Conservation (phyloP, 2,888 invertebrate species). For the Calameuta idolon region DNA sequence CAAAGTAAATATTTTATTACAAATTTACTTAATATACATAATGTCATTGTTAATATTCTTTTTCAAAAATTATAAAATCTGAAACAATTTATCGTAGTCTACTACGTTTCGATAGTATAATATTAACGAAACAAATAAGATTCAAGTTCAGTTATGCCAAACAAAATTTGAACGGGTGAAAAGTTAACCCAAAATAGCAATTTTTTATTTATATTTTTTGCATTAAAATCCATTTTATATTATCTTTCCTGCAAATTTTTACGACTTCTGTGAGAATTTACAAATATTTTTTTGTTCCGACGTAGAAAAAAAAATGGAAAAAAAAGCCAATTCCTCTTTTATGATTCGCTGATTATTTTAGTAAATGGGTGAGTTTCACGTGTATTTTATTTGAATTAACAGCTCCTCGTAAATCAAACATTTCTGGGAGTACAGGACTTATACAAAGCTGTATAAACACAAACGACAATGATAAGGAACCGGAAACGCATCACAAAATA, state of each 20-base stretch:
- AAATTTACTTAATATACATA: background rate
- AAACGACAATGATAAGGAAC: constrained; percentile 34
- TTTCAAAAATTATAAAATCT: background rate
- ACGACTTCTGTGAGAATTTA: background rate
- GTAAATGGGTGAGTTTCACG: constrained; percentile 72
- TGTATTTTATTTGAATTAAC: constrained; percentile 64
- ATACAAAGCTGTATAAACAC: constrained; percentile 45
- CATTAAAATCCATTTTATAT: constrained; percentile 11
- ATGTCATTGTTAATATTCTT: background rate
- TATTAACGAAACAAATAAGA: background rate
- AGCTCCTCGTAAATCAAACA: background rate
- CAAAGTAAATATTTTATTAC: constrained; percentile 57
- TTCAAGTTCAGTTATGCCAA: constrained; percentile 12
- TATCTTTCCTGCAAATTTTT: background rate
- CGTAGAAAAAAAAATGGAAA: constrained; percentile 17
- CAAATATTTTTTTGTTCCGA: background rate
- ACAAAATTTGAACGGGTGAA: constrained; percentile 37
- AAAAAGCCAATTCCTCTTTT: background rate
- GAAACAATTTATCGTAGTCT: background rate
- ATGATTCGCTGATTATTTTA: constrained; percentile 46
- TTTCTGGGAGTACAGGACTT: constrained; percentile 36
- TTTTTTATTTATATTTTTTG: constrained; percentile 24
- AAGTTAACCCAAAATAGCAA: constrained; percentile 34
- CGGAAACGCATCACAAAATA: constrained; percentile 19
- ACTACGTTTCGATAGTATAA: background rate